Evolutionary conservation across 2,888 invertebrate species (phyloP).

Genomic region (Monopis laevigella): DNA sequence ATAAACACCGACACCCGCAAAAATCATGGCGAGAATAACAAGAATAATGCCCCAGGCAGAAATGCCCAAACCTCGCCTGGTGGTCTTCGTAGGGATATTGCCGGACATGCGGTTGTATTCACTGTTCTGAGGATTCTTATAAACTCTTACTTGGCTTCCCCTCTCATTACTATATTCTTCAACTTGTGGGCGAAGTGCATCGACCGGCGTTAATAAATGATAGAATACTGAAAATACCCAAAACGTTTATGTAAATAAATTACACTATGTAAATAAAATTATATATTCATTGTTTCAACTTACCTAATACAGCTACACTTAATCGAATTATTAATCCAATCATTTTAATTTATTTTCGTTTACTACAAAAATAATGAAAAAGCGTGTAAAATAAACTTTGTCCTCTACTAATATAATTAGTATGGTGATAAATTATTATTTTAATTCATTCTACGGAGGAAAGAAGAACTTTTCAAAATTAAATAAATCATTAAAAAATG

Average conservation of each 20-base stretch:
- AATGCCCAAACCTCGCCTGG: conserved; percentile 52
- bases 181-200: background rate
- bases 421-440: no score
- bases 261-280: background rate
- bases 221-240: conserved; percentile 28
- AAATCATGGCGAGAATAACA: conserved; percentile 57
- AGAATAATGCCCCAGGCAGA: conserved; percentile 74
- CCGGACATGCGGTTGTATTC: background rate
- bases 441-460: conserved; percentile 1
- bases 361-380: no score
- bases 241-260: background rate
- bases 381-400: no score
- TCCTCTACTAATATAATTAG: no score
- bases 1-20: conserved; percentile 64
- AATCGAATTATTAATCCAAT: conserved; percentile 34
- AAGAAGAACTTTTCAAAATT: background rate
- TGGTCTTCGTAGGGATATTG: conserved; percentile 16
- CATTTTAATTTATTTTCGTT: conserved; percentile 28
- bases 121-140: background rate
- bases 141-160: background rate
- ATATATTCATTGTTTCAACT: conserved; percentile 20
- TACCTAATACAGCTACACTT: conserved; percentile 38
- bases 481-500: background rate
- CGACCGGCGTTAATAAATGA: conserved; percentile 24
- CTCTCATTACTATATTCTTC: background rate